These are phyloP conservation scores for Notechis scutatus DNA, from an alignment of 2,113 vertebrate genomes.

Conservation along the genomic window DNA sequence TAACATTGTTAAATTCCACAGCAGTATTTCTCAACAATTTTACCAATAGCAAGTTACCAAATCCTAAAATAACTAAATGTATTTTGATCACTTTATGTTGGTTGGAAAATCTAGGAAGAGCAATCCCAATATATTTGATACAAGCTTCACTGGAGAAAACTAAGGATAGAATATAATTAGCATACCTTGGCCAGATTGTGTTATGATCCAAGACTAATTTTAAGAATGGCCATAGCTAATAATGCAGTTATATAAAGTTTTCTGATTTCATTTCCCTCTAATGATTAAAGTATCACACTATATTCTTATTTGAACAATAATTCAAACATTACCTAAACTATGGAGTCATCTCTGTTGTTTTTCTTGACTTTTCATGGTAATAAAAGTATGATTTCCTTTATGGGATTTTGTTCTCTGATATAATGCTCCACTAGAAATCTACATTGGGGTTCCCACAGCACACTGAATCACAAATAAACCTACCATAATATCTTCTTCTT, in stretches of 20 bases:
- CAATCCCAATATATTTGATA: background rate
- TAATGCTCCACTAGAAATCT: too few species aligned
- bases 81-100: background rate
- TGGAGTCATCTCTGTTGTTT: too few species aligned
- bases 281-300: background rate
- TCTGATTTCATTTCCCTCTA: background rate
- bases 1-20: background rate
- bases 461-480: background rate
- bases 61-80: background rate
- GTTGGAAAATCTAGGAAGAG: background rate
- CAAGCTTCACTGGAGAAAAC: background rate
- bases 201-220: background rate
- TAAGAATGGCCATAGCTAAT: background rate
- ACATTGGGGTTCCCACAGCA: too few species aligned
- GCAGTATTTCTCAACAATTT: background rate
- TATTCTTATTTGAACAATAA: background rate
- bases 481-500: background rate
- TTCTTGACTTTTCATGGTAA: too few species aligned
- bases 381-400: too few species aligned
- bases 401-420: too few species aligned
- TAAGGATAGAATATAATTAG: background rate
- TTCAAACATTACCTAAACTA: background rate
- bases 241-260: background rate
- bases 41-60: background rate
- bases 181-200: background rate